Base-by-base conservation (phyloP, 1,140 invertebrate genomes). In the Bombus breviceps region DNA sequence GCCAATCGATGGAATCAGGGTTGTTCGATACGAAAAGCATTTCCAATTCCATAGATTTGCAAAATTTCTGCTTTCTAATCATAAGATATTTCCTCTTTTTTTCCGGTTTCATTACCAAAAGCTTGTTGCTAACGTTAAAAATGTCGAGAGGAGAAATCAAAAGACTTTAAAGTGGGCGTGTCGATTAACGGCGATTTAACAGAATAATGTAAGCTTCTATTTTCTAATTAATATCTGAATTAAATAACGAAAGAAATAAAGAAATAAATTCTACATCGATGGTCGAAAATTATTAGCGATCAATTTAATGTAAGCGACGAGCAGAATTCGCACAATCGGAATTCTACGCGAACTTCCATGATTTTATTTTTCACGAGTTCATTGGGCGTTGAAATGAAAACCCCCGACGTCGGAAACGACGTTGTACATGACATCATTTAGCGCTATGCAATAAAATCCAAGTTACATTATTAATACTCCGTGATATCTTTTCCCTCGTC, bases 381-480 rank as follows among this genome's bases (percentile, higher is more conserved):
- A 25, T 64, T 25, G 6, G 13, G 8, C 18, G 18, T n/a, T 9
- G 41, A 34, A 32, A 34, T 9, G 6, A 3, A 32, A 83, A n/a
- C 57, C 6, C 34, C 25, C 8, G 5, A 39, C 18, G 41, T 25
- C 10, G 39, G 34, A 28, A 73, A 66, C 71, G 28, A 18, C 62
- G 66, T 74, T 81, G 34, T 81, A 85, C 71, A 68, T 81, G 86
- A 62, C 75, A 89, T 89, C 81, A 77, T 89, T 86, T 83, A 72
- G 75, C 43, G 3, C 18, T 86, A 69, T 80, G 68, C 73, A 89
- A 89, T 89, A 86, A 89, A 89, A 89, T 81, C 32, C 78, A 76
- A 89, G 59, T 83, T 81, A 72, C 71, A 47, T 47, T 34, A 74
- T 82, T 66, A 74, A 41, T 1, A 6, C 18, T 6, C 22, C 43